Evolutionary conservation across 1,140 invertebrate genomes (phyloP).

Genomic region (Drosophila sp.): DNA sequence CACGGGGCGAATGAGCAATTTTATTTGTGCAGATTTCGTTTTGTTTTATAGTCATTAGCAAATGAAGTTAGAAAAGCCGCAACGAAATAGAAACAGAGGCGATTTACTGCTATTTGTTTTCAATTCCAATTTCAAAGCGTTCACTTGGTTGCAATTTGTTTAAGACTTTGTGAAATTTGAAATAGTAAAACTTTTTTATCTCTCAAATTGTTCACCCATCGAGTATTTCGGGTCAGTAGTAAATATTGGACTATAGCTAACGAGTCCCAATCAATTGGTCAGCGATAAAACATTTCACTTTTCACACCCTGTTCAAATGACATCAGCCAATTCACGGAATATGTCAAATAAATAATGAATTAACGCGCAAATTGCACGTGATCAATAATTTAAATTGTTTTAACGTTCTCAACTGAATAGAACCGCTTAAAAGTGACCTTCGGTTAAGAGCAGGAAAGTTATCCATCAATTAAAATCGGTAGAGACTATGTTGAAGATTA

Average conservation of each 20-base stretch:
- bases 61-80: slow-evolving; percentile 61
- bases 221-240: neutral
- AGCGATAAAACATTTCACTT: neutral
- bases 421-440: neutral
- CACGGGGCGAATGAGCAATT: slow-evolving; percentile 10
- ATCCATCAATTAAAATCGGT: too few species aligned
- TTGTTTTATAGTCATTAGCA: slow-evolving; percentile 78
- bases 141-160: too few species aligned
- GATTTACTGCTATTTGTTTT: neutral
- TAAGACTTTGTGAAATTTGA: slow-evolving; percentile 6
- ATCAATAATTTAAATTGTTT: too few species aligned
- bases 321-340: neutral
- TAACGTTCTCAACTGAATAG: too few species aligned
- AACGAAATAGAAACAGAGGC: neutral
- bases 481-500: too few species aligned
- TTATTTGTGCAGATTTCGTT: slow-evolving; percentile 21
- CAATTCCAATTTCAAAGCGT: neutral
- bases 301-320: neutral
- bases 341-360: neutral
- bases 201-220: neutral
- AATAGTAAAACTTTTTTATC: slow-evolving; percentile 2
- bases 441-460: neutral
- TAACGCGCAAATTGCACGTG: neutral
- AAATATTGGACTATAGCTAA: neutral
- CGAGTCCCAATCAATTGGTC: neutral